Conservation (phyloP, 2,797 vertebrate species). For the Bradypodion ventrale region DNA sequence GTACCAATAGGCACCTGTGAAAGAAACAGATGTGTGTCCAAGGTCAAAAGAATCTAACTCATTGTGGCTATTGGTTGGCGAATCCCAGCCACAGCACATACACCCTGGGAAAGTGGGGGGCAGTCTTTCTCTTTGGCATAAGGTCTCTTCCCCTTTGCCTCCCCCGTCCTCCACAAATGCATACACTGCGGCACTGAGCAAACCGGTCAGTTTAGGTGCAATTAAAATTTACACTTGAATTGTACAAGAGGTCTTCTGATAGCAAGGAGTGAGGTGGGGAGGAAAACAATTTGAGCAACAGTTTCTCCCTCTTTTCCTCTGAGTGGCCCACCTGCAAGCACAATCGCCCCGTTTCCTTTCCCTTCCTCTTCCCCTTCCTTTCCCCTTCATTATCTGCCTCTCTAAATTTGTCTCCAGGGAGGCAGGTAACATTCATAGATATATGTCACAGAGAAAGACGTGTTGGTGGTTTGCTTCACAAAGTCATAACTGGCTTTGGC, state of each 20-base stretch:
- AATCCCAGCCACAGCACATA: slow-evolving; percentile 3
- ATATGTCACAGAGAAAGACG: background rate
- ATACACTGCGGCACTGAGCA: slow-evolving; percentile 38
- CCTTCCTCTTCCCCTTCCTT: background rate
- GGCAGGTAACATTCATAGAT: background rate
- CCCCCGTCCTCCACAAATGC: background rate
- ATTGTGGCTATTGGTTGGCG: slow-evolving; percentile 6
- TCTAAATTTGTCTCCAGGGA: background rate
- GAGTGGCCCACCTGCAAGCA: slow-evolving; percentile 15
- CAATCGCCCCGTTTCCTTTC: background rate
- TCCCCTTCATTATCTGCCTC: background rate
- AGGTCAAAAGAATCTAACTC: slow-evolving; percentile 10
- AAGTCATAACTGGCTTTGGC: background rate
- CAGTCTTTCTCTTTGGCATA: background rate
- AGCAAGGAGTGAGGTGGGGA: slow-evolving; percentile 4
- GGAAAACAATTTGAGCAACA: background rate
- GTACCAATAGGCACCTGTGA: slow-evolving; percentile 17
- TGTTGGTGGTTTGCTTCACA: background rate
- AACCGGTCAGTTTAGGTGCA: slow-evolving; percentile 36
- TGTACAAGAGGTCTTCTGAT: slow-evolving; percentile 33
- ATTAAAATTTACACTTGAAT: slow-evolving; percentile 44
- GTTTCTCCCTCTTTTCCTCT: background rate
- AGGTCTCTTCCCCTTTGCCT: background rate
- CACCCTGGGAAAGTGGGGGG: background rate
- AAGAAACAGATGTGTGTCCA: slow-evolving; percentile 11